These are phyloP conservation scores for Tachyglossus aculeatus DNA, from an alignment of 2,797 vertebrate species.

Conservation along the genomic window DNA sequence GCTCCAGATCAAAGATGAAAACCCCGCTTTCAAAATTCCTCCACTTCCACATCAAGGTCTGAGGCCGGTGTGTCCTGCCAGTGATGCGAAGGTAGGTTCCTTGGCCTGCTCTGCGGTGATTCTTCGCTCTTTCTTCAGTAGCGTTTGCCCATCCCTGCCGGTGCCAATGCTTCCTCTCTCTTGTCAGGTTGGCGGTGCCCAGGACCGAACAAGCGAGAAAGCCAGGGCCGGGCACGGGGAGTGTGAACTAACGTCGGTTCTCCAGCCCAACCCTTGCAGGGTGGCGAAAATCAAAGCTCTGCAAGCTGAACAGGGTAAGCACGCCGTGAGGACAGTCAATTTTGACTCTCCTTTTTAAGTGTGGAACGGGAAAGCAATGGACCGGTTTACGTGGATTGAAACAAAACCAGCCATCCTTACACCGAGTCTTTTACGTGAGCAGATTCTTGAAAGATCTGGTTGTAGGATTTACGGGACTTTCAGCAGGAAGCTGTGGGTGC, in stretches of 20 bases:
- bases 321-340: too few species aligned
- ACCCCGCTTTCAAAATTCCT: conserved; percentile 60
- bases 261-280: conserved; percentile 81
- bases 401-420: too few species aligned
- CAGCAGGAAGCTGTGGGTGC: too few species aligned
- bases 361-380: too few species aligned
- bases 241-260: conserved; percentile 79
- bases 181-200: conserved; percentile 69
- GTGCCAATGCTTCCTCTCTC: conserved; percentile 59
- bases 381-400: too few species aligned
- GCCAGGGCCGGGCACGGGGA: conserved; percentile 61
- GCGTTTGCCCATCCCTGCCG: conserved; percentile 30
- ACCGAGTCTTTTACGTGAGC: too few species aligned
- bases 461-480: too few species aligned
- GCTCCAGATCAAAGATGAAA: conserved; percentile 69
- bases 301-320: conserved; percentile 67
- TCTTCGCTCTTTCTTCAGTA: conserved; percentile 40
- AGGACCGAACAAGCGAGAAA: conserved; percentile 71
- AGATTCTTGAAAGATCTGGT: too few species aligned
- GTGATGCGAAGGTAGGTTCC: conserved; percentile 62
- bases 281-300: conserved; percentile 63
- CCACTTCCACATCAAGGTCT: conserved; percentile 32
- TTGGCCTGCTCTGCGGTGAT: conserved; percentile 31
- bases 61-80: conserved; percentile 64
- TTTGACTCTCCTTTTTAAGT: too few species aligned